Percentiles rank a stretch among this genome's conserved stretches.
These are phyloP conservation scores for Bombus consobrinus DNA, from an alignment of 1,140 invertebrate species.

Conservation along the genomic window DNA sequence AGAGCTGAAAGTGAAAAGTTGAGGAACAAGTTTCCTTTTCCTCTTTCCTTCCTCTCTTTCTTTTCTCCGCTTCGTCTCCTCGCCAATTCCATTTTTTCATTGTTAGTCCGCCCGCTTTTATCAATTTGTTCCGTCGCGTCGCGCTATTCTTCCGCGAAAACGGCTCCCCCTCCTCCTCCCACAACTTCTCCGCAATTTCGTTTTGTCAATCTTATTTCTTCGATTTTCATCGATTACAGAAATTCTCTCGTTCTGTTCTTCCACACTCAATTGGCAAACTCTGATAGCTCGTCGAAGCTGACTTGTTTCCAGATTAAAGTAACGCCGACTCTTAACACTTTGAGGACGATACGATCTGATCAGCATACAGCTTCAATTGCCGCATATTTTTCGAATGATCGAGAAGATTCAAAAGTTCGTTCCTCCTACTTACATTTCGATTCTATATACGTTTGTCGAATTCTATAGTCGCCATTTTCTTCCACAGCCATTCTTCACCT, in stretches of 20 bases:
- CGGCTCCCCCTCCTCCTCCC: too few species aligned
- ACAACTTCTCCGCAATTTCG: slow-evolving; percentile 7
- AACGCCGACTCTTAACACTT: background rate
- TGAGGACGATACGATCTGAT: too few species aligned
- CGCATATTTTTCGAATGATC: too few species aligned
- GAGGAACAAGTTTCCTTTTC: slow-evolving; percentile 19
- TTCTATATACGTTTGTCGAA: too few species aligned
- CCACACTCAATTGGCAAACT: background rate
- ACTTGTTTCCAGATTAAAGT: background rate
- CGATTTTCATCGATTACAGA: background rate
- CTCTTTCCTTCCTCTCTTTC: background rate
- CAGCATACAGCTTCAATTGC: too few species aligned
- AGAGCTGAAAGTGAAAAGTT: slow-evolving; percentile 48
- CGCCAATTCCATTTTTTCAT: background rate
- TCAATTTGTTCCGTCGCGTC: slow-evolving; percentile 26
- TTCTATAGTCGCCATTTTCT: too few species aligned
- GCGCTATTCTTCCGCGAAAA: background rate
- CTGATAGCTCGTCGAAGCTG: background rate
- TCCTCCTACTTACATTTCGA: too few species aligned
- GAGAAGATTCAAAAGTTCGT: too few species aligned
- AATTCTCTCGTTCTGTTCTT: background rate
- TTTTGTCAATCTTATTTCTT: background rate
- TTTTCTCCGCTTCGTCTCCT: too few species aligned
- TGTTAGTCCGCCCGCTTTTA: slow-evolving; percentile 7
- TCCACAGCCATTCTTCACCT: too few species aligned